These are phyloP conservation scores for Agrilus mali DNA, from an alignment of 2,888 invertebrate genomes.

Conservation along the genomic window DNA sequence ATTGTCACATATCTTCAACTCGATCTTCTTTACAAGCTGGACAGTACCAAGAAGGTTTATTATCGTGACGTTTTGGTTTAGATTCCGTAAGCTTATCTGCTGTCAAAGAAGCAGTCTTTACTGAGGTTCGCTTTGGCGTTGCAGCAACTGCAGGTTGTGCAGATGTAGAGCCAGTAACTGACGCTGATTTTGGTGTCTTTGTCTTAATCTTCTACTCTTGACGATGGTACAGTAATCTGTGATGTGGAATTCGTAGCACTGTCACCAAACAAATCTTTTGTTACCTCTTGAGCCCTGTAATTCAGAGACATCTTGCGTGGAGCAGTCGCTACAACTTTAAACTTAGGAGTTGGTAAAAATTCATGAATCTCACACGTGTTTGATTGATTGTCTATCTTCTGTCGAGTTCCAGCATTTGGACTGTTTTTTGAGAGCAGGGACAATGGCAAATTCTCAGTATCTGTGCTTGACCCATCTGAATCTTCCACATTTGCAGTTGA, in stretches of 20 bases:
- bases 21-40: conserved; percentile 5
- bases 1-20: conserved; percentile 6
- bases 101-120: too few species aligned
- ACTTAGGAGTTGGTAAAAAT: conserved; percentile 2
- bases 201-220: conserved; percentile 2
- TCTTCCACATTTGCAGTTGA: too few species aligned
- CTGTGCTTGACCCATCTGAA: too few species aligned
- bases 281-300: conserved; percentile 8
- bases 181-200: conserved; percentile 2
- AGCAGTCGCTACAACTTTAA: conserved; percentile 1
- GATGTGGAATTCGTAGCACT: conserved; percentile 5
- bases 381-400: too few species aligned
- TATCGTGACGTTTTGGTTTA: too few species aligned
- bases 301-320: conserved; percentile 7
- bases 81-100: too few species aligned
- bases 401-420: too few species aligned
- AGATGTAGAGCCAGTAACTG: conserved; percentile 6
- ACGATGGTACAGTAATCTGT: conserved; percentile 7
- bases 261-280: conserved; percentile 7
- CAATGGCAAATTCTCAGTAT: too few species aligned
- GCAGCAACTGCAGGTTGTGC: too few species aligned
- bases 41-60: conserved; percentile 8
- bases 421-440: too few species aligned
- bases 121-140: too few species aligned
- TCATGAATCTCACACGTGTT: conserved; percentile 1